Evolutionary conservation across 2,113 vertebrate species (phyloP).

Genomic region (Limnothrissa miodon): DNA sequence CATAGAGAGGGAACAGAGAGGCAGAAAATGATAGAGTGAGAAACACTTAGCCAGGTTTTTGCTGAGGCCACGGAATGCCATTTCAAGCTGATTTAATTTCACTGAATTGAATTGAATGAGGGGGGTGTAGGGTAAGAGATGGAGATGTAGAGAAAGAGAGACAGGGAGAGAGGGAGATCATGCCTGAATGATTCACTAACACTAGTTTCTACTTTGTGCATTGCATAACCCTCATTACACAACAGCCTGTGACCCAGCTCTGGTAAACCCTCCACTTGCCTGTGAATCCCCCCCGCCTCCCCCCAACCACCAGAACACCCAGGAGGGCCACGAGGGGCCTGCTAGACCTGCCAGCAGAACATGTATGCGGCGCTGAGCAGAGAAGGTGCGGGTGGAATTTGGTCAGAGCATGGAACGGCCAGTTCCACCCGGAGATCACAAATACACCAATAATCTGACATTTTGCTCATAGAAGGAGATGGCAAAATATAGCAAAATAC

Average conservation of each 20-base stretch:
- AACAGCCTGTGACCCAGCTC: constrained; percentile 1
- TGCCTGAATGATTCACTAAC: constrained; percentile 4
- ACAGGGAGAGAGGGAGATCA: not conserved
- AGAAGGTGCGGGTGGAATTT: too few species aligned
- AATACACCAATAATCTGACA: too few species aligned
- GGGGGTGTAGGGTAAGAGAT: too few species aligned
- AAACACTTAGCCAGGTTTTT: not conserved
- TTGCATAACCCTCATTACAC: constrained; percentile 8
- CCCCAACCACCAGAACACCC: not conserved
- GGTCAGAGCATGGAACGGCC: too few species aligned
- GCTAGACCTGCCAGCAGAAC: not conserved
- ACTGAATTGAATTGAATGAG: not conserved
- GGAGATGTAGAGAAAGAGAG: not conserved
- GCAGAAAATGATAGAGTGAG: not conserved
- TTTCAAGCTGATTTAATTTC: not conserved
- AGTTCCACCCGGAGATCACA: too few species aligned
- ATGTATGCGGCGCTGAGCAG: too few species aligned
- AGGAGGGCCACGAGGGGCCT: not conserved
- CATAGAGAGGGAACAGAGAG: not conserved
- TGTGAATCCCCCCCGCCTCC: not conserved
- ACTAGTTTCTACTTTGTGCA: not conserved
- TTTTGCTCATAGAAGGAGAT: too few species aligned
- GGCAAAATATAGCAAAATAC: too few species aligned
- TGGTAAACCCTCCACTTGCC: not conserved
- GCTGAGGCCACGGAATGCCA: not conserved